These are phyloP conservation scores for Clanis bilineata DNA, from an alignment of 2,888 invertebrate species.

Conservation along the genomic window DNA sequence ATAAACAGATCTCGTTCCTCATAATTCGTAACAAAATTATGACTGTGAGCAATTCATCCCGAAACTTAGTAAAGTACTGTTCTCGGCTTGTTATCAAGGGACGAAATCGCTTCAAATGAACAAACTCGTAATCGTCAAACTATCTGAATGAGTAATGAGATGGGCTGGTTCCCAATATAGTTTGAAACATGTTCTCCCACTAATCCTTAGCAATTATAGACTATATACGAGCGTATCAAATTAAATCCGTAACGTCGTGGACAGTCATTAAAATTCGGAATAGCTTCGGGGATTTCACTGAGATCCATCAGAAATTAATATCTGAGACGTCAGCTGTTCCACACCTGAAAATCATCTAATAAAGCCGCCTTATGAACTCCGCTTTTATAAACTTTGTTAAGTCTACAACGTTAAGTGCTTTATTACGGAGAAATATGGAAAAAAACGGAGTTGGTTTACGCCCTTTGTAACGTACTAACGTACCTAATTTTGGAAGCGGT, in stretches of 20 bases:
- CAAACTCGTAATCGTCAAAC: constrained; percentile 57
- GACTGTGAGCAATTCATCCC: constrained; percentile 53
- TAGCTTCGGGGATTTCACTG: constrained; percentile 45
- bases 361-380: constrained; percentile 72
- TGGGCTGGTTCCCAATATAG: constrained; percentile 55
- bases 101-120: constrained; percentile 57
- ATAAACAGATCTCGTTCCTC: constrained; percentile 42
- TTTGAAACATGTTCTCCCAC: constrained; percentile 52
- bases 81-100: constrained; percentile 51
- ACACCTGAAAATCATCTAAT: constrained; percentile 72
- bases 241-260: constrained; percentile 28
- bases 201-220: constrained; percentile 63
- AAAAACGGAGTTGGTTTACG: constrained; percentile 39
- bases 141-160: constrained; percentile 63
- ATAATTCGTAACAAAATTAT: constrained; percentile 53
- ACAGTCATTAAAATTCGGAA: constrained; percentile 57
- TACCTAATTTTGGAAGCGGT: constrained; percentile 28
- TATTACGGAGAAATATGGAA: constrained; percentile 42
- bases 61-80: constrained; percentile 49
- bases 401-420: constrained; percentile 53
- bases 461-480: constrained; percentile 36
- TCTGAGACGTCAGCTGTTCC: constrained; percentile 66
- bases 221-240: constrained; percentile 49
- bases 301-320: constrained; percentile 73
- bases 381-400: constrained; percentile 66